Conservation (phyloP, 2,888 invertebrate genomes). For the Heliconius hortense region DNA sequence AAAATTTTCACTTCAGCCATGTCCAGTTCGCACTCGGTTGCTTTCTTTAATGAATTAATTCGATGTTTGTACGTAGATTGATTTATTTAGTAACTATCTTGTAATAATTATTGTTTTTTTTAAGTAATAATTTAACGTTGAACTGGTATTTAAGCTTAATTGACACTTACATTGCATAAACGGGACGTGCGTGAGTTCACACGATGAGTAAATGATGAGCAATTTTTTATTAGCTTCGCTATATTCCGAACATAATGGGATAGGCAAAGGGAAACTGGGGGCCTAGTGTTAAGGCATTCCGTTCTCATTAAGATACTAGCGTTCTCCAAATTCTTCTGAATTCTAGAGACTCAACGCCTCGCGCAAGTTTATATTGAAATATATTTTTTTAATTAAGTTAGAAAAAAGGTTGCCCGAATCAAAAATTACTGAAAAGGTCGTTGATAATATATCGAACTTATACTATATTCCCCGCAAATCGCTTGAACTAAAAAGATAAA, state of each 20-base stretch:
- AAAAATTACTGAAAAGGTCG: neutral
- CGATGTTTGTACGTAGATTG: neutral
- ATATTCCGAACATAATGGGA: too few relatives aligned
- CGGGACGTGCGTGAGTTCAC: neutral
- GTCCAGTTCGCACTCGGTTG: constrained; percentile 30
- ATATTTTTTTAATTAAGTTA: too few relatives aligned
- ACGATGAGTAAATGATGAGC: neutral
- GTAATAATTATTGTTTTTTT: neutral
- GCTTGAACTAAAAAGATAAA: neutral
- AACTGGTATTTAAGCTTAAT: neutral
- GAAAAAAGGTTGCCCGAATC: neutral
- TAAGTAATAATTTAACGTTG: neutral
- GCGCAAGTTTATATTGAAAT: too few relatives aligned
- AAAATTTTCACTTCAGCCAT: constrained; percentile 23
- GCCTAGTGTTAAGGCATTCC: too few relatives aligned
- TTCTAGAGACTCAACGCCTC: too few relatives aligned
- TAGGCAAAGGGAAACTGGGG: too few relatives aligned
- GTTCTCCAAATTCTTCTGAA: too few relatives aligned
- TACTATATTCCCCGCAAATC: neutral
- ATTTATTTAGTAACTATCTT: neutral
- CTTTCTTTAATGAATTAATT: constrained; percentile 24
- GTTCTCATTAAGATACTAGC: too few relatives aligned
- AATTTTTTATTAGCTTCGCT: neutral
- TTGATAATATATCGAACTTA: too few relatives aligned
- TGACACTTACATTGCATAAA: neutral